A percentile compares a stretch with the other conserved stretches of the same genome.
Evolutionary conservation across 2,113 vertebrate genomes (phyloP).

Genomic region (Jaculus jaculus): DNA sequence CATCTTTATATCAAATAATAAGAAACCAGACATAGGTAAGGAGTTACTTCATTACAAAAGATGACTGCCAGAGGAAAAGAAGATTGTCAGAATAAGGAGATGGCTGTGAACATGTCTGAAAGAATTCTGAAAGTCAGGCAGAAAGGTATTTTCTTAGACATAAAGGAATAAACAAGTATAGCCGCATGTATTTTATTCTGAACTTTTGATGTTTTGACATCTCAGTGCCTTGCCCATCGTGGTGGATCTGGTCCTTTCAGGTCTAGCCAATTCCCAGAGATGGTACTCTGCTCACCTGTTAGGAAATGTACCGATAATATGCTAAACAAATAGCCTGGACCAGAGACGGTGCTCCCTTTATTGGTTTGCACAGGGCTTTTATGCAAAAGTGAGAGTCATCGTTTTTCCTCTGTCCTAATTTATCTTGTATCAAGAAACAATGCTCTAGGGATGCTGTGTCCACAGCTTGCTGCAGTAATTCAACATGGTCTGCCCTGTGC

Average conservation of each 20-base stretch:
- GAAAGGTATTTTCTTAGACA: neutral
- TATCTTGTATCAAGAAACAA: neutral
- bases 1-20: neutral
- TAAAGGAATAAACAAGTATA: neutral
- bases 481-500: neutral
- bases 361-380: neutral
- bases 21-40: neutral
- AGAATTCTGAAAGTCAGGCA: neutral
- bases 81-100: neutral
- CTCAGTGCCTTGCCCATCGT: neutral
- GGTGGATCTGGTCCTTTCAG: neutral
- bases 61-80: neutral
- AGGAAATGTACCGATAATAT: neutral
- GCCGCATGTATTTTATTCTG: neutral
- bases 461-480: neutral
- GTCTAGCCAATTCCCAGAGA: neutral
- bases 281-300: neutral
- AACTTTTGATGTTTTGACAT: neutral
- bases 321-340: neutral
- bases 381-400: neutral
- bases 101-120: neutral
- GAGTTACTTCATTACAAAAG: neutral
- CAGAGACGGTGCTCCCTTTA: neutral
- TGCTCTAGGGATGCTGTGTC: neutral
- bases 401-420: neutral